Evolutionary conservation across 2,888 invertebrate species (phyloP), one percentile per base, ranked within the genome.

Genomic region (Trisateles emortualis): DNA sequence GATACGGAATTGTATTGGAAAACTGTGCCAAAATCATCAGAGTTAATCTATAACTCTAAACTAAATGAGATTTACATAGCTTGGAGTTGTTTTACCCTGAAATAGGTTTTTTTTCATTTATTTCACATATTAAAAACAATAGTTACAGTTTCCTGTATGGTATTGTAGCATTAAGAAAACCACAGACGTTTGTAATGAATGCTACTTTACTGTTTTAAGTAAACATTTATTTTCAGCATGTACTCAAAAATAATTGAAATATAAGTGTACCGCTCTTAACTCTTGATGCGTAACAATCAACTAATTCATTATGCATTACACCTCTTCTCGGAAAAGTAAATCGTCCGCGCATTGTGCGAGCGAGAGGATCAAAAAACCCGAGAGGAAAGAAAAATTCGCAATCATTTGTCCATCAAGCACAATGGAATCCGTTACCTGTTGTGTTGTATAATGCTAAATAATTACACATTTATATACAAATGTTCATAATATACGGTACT

Each of bases 371-470:
- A 49, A 29, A 42, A 52, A 48, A 22, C 57, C 33, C 48, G 57
- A 71, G 56, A 52, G 35, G 52, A 58, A 79, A 24, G 29, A 82
- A 79, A 82, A 79, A 78, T 68, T 70, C 72, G 83, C 87, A 89
- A 88, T 88, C 87, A 88, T 89, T 88, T 88, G 85, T 84, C 84
- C 88, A 86, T 87, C 87, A 87, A 74, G 70, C 76, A 89, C 88
- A 90, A 90, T 88, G 85, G 78, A 57, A 64, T 82, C 87, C 85
- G 89, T 86, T 87, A 88, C 67, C 79, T 72, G 72, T 71, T 78
- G 84, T 84, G 79, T 83, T 80, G 83, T 85, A 87, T 87, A 83
- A 87, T 83, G 85, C 78, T 77, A 82, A 85, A 88, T 89, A 88
- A 89, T 89, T 87, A 87, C 79, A 87, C 82, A 83, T 87, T 85